A percentile compares a stretch with the other conserved stretches of the same genome.
Conservation (phyloP, 2,113 vertebrate genomes). For the Campylomormyrus numenius region DNA sequence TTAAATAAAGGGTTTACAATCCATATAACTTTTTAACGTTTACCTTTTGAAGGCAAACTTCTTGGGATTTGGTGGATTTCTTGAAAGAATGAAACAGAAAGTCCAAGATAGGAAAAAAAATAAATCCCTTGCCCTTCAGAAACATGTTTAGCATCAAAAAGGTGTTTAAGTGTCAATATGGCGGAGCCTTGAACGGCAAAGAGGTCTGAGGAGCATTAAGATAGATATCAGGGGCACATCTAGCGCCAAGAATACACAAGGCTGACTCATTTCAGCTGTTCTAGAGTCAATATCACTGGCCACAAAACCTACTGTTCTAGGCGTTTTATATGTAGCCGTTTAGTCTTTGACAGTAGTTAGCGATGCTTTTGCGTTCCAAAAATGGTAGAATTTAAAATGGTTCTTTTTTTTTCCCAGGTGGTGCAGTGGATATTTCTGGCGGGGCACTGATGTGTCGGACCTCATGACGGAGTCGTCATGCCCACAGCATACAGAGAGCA, state of each 20-base stretch:
- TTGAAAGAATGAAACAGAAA: conserved; percentile 43
- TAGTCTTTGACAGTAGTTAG: conserved; percentile 63
- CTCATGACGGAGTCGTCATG: conserved; percentile 38
- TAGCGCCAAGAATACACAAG: conserved; percentile 41
- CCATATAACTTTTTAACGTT: conserved; percentile 54
- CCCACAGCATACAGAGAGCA: conserved; percentile 19
- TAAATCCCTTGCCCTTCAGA: conserved; percentile 52
- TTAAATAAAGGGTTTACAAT: conserved; percentile 72
- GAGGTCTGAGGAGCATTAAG: conserved; percentile 66
- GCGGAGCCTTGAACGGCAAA: conserved; percentile 64
- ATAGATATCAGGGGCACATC: conserved; percentile 53
- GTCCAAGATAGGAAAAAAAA: conserved; percentile 33
- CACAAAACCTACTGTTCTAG: conserved; percentile 38
- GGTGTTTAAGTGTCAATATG: conserved; percentile 65
- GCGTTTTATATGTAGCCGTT: conserved; percentile 56
- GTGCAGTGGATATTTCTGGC: conserved; percentile 33
- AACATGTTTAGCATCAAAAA: conserved; percentile 56
- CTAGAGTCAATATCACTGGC: conserved; percentile 46
- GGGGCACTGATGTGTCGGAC: conserved; percentile 34
- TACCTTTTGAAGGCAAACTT: conserved; percentile 65
- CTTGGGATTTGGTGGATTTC: conserved; percentile 60
- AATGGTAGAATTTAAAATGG: conserved; percentile 43
- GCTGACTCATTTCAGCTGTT: conserved; percentile 49
- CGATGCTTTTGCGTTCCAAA: conserved; percentile 41
- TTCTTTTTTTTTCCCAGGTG: conserved; percentile 29